Conservation (phyloP, 2,113 vertebrate species). For the Pao palembangensis region DNA sequence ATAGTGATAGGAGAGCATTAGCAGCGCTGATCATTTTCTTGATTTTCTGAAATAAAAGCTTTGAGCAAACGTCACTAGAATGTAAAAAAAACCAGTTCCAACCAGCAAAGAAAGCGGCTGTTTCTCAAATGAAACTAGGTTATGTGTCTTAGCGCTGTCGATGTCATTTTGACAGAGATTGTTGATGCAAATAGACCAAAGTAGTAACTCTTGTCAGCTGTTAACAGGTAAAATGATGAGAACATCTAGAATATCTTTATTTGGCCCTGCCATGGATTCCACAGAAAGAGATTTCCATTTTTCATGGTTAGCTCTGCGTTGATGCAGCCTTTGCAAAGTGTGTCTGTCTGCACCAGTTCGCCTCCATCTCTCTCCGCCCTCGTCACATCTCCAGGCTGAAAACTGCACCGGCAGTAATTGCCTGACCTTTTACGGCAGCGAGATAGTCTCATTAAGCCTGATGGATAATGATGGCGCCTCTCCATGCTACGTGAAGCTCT, state of each 20-base stretch:
- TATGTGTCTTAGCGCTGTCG: background rate
- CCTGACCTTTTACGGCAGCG: conserved; percentile 97
- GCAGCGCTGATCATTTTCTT: conserved; percentile 23
- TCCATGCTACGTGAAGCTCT: conserved; percentile 91
- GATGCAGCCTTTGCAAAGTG: background rate
- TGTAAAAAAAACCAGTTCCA: no score
- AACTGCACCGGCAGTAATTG: conserved; percentile 96
- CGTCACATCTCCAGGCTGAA: conserved; percentile 80
- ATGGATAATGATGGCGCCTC: conserved; percentile 87
- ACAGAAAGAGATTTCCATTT: no score
- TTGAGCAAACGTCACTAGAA: background rate
- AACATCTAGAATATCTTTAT: no score
- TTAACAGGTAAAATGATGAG: no score
- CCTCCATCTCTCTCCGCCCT: conserved; percentile 64
- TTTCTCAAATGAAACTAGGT: background rate
- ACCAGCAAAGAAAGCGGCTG: no score
- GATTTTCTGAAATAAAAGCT: conserved; percentile 14
- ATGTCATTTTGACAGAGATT: no score
- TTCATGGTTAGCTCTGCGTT: no score
- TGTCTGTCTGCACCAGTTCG: conserved; percentile 18
- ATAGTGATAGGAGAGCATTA: conserved; percentile 6
- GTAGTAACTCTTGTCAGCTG: no score
- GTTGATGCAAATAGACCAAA: no score
- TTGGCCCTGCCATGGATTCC: no score
- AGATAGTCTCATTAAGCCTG: conserved; percentile 98